phyloP scores from a whole-genome alignment of 2,888 invertebrate species.

The Galerucella nymphaeae region DNA sequence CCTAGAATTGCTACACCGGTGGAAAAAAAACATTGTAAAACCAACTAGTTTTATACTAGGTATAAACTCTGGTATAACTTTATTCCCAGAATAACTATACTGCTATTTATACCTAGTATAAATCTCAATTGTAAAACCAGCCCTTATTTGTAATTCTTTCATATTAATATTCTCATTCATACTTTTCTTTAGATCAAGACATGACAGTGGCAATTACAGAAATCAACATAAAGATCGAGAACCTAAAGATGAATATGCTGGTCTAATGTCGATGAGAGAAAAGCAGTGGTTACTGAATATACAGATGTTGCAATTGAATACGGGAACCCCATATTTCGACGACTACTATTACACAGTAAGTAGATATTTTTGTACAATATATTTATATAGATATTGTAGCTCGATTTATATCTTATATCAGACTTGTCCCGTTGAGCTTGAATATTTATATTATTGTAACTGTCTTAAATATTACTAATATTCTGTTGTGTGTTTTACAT shows the following conservation, averaged over 20 bases:
- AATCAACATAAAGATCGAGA: slow-evolving; percentile 42
- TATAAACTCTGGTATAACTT: too few relatives aligned
- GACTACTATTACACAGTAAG: slow-evolving; percentile 95
- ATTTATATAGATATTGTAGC: too few relatives aligned
- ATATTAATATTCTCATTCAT: background rate
- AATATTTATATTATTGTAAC: background rate
- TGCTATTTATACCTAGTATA: too few relatives aligned
- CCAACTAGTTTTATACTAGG: too few relatives aligned
- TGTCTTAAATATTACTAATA: background rate
- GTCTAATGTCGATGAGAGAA: slow-evolving; percentile 93
- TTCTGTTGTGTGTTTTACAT: background rate
- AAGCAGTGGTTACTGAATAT: slow-evolving; percentile 98
- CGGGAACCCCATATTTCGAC: slow-evolving; percentile 95
- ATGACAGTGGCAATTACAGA: slow-evolving; percentile 58
- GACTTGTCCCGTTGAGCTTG: too few relatives aligned
- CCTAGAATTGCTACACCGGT: too few relatives aligned
- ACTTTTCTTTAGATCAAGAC: slow-evolving; percentile 35
- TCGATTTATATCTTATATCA: too few relatives aligned
- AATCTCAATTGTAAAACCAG: too few relatives aligned
- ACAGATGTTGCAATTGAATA: slow-evolving; percentile 91
- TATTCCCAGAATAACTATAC: too few relatives aligned
- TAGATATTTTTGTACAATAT: slow-evolving; percentile 28
- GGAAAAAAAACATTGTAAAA: too few relatives aligned
- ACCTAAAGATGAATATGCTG: slow-evolving; percentile 81
- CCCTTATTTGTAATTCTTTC: too few relatives aligned